Percentiles rank a stretch among this genome's conserved stretches.
Conservation (phyloP, 1,140 invertebrate species). For the Popillia japonica region DNA sequence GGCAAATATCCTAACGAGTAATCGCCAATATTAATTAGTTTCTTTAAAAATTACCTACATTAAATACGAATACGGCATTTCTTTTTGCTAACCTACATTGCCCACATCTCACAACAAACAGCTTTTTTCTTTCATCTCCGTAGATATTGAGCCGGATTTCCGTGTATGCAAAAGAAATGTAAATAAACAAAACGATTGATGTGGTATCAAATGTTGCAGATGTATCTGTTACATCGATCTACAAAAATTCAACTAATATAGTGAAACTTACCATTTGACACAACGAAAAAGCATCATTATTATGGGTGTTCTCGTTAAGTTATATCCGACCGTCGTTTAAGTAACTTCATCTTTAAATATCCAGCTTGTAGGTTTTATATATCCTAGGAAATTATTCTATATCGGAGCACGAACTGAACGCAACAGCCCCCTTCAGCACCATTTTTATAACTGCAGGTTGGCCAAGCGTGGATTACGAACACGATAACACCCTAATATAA, state of each 20-base stretch:
- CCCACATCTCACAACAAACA: background rate
- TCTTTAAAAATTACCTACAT: too few relatives aligned
- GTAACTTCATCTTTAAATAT: background rate
- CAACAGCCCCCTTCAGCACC: background rate
- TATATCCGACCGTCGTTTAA: conserved; percentile 2
- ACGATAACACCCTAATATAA: background rate
- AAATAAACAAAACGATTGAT: conserved; percentile 13
- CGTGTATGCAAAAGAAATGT: background rate
- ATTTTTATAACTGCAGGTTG: background rate
- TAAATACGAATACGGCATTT: too few relatives aligned
- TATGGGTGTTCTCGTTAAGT: background rate
- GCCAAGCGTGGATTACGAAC: background rate
- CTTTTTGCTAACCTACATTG: too few relatives aligned
- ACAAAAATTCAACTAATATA: background rate
- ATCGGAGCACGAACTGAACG: background rate
- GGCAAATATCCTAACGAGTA: too few relatives aligned
- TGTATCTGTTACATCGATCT: too few relatives aligned
- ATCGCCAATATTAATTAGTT: too few relatives aligned
- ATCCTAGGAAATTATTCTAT: background rate
- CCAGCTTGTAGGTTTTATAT: background rate
- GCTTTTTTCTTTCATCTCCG: background rate
- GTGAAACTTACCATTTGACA: conserved; percentile 19
- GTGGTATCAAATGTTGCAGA: too few relatives aligned
- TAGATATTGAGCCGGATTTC: background rate
- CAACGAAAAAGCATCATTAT: background rate